Base-by-base conservation (phyloP, 1,140 invertebrate genomes). In the Steinernema feltiae region DNA sequence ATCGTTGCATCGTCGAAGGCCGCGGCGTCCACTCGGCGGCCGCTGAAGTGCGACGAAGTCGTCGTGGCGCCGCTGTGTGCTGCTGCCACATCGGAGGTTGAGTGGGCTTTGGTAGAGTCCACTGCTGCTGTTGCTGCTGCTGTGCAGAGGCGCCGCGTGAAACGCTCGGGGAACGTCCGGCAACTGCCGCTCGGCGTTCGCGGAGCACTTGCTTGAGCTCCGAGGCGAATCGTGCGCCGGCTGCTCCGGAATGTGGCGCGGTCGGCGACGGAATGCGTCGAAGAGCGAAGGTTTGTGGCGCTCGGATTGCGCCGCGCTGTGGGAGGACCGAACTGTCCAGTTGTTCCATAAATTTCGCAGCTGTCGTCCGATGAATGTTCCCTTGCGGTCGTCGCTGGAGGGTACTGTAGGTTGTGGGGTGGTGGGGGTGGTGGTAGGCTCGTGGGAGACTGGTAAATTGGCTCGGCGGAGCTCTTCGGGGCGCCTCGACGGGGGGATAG, bases 361-460 rank as follows among this genome's bases (percentile, higher is more conserved):
- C 53, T 63, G 53, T 63, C 53, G 53, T 63, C 53, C 53, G 53
- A 63, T 63, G 53, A 21, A 63, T 3, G 12, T 15, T 27, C 53
- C 53, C 53, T 63, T 63, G 53, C 3, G 53, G 12, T 15, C 53
- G 53, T 63, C 24, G 15, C 15, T 63, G 15, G 53, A 63, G 24
- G 53, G 53, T 63, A 63, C 53, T 63, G 53, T 63, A 63, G 53
- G 53, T 21, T 41, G 35, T 41, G 35, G 35, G 18, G 53, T 27
- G 12, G 12, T 15, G 24, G 15, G 24, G 2, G 24, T 12, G 24
- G 53, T 63, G 3, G 53, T 3, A 63, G 15, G 7, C 7, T 27
- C 53, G 7, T 21, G 53, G 53, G 53, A 63, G 53, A 63, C 53
- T 63, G 53, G 53, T 63, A 63, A n/a, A 63, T 63, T 21, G 53